Percentiles rank a stretch among this genome's conserved stretches.
These are phyloP conservation scores for Xestia rhomboidea DNA, from an alignment of 2,888 invertebrate species.

Conservation along the genomic window DNA sequence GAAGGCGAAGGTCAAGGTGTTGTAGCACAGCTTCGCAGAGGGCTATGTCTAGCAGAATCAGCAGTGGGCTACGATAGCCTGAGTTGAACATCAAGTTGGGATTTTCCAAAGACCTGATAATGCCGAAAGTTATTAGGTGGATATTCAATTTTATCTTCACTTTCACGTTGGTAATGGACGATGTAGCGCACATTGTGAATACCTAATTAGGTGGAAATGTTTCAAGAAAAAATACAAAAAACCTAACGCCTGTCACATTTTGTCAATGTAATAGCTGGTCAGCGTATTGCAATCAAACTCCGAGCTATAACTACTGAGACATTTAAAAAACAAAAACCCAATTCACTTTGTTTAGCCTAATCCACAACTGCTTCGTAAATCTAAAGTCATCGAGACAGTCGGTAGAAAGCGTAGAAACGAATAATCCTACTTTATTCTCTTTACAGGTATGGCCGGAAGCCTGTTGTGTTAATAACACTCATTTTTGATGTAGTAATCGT, in stretches of 20 bases:
- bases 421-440: constrained; percentile 14
- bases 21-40: background rate
- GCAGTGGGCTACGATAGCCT: background rate
- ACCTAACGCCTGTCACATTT: background rate
- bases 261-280: background rate
- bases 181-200: background rate
- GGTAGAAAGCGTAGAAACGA: background rate
- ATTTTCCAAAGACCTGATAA: background rate
- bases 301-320: too few relatives aligned
- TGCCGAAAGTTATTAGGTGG: background rate
- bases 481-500: constrained; percentile 90
- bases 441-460: constrained; percentile 34
- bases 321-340: background rate
- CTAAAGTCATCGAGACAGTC: background rate
- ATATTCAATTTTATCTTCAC: background rate
- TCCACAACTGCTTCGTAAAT: background rate
- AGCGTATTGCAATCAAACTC: background rate
- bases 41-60: background rate
- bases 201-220: background rate
- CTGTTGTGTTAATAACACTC: constrained; percentile 82
- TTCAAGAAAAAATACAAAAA: background rate
- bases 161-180: background rate
- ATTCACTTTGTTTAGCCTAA: background rate
- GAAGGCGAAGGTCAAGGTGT: background rate
- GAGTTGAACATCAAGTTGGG: background rate